Evolutionary conservation across 1,140 invertebrate genomes (phyloP), one percentile per base, ranked within the genome.

Genomic region (Pristionchus pacificus): DNA sequence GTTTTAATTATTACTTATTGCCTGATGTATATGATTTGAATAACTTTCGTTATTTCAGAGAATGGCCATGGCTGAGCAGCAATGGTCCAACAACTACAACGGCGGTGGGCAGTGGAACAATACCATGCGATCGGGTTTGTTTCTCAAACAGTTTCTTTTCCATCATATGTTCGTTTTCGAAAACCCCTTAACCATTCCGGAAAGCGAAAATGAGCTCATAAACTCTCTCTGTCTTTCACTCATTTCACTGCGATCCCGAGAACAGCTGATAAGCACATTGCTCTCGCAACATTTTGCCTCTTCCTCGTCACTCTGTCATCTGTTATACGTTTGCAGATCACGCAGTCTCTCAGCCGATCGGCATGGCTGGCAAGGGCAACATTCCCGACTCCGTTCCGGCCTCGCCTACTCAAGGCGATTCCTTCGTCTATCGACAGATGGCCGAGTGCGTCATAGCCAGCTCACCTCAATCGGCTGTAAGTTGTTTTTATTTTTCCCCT

Each of bases 341-440:
- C 77, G 80, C 79, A 6, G 79, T 83, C 2, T 77, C 66, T 27
- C 77, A 81, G 32, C 79, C 79, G 27, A 80, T 80, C 38, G 80
- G 74, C 68, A 80, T 80, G 28, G 71, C 65, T 58, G 25, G 19
- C 6, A 69, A 32, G 19, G 38, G 38, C 6, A 49, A 49, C 19
- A 6, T 10, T 10, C 38, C 38, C 19, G 38, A 49, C 6, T 49
- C 38, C 6, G 38, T 6, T 10, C 38, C 6, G 19, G 38, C 38
- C 6, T 49, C 38, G 6, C 38, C 38, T 10, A 49, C 38, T 49
- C 6, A 19, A 19, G 6, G 6, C 19, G 38, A 49, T 19, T 49
- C 79, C 14, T 78, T 61, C 14, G 28, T 79, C n/a, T 74, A 38
- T 29, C 64, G 70, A 30, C 74, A 79, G 32, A 80, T 81, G 68